Evolutionary conservation across 2,888 invertebrate genomes (phyloP).

Genomic region (Halocaridina rubra): DNA sequence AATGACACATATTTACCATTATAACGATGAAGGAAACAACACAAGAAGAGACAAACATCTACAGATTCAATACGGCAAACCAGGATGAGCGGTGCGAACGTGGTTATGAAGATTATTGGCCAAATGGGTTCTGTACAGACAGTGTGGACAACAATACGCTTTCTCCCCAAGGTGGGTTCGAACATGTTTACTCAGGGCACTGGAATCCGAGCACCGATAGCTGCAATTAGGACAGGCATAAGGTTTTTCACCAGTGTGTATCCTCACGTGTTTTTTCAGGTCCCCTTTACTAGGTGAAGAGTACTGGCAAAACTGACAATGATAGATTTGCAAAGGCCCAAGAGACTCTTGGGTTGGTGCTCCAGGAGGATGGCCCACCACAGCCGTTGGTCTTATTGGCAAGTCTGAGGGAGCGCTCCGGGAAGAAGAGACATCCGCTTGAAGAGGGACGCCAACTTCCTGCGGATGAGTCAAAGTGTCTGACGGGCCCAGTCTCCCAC

Average conservation of each 20-base stretch:
- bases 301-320: constrained; percentile 44
- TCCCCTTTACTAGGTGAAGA: constrained; percentile 37
- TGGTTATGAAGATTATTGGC: constrained; percentile 36
- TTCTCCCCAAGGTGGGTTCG: constrained; percentile 46
- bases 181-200: constrained; percentile 54
- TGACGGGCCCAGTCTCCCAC: constrained; percentile 18
- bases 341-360: not conserved
- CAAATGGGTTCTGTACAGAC: constrained; percentile 42
- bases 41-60: not conserved
- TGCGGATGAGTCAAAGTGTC: constrained; percentile 24
- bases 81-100: constrained; percentile 37
- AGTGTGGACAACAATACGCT: constrained; percentile 47
- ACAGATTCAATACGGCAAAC: not conserved
- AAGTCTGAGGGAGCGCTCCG: not conserved
- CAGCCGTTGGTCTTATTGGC: not conserved
- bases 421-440: not conserved
- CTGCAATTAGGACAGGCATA: constrained; percentile 51
- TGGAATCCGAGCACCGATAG: constrained; percentile 57
- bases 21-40: not conserved
- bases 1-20: no score
- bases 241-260: constrained; percentile 56
- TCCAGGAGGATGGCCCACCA: not conserved
- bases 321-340: not conserved
- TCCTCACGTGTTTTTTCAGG: constrained; percentile 50
- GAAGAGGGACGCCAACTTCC: constrained; percentile 1